A percentile compares a stretch with the other conserved stretches of the same genome.
Evolutionary conservation across 2,113 vertebrate species (phyloP).

Genomic region (Tapirus terrestris): DNA sequence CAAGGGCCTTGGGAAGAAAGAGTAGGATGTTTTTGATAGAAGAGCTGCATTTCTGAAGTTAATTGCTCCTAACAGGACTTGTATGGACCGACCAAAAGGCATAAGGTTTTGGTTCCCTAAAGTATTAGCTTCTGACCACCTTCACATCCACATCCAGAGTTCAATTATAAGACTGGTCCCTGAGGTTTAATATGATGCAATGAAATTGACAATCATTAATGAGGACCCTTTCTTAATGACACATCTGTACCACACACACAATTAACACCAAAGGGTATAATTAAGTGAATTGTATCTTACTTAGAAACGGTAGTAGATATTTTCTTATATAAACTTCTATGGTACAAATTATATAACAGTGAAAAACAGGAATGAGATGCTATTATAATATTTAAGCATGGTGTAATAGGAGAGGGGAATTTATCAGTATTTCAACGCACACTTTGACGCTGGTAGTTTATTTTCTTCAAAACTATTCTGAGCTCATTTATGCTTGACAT

Average conservation of each 20-base stretch:
- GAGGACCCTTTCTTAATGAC: background rate
- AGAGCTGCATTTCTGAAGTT: background rate
- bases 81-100: background rate
- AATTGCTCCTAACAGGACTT: background rate
- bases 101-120: conserved; percentile 13
- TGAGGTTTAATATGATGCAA: background rate
- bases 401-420: background rate
- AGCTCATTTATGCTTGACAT: background rate
- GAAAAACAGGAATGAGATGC: background rate
- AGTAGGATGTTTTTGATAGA: background rate
- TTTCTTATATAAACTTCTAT: background rate
- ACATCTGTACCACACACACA: background rate
- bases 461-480: conserved; percentile 40
- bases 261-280: background rate
- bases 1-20: background rate
- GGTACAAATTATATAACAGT: background rate
- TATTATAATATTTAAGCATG: background rate
- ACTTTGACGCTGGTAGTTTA: conserved; percentile 1
- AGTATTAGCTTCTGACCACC: background rate
- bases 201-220: background rate
- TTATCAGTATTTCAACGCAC: background rate
- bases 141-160: background rate
- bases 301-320: background rate
- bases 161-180: background rate
- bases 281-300: background rate